These are phyloP conservation scores for Slavum lentiscoides DNA, from an alignment of 2,888 invertebrate genomes.

Conservation along the genomic window DNA sequence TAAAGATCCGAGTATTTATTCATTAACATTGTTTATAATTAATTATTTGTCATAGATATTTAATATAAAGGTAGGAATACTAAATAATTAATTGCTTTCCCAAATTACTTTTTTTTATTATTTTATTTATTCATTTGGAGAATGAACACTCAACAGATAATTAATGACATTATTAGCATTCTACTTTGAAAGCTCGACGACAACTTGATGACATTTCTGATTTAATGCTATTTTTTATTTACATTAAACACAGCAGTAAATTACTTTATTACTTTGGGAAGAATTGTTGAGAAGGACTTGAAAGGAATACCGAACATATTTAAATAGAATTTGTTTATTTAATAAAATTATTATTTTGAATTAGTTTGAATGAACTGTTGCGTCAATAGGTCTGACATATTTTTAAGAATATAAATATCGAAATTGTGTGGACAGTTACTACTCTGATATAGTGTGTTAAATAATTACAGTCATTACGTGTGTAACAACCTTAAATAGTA, in stretches of 20 bases:
- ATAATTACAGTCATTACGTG: not conserved
- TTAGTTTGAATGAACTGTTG: not conserved
- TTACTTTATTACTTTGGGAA: not conserved
- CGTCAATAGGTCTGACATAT: not conserved
- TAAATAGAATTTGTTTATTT: not conserved
- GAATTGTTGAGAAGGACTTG: not conserved
- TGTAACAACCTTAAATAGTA: not conserved
- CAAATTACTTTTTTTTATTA: not conserved
- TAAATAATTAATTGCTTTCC: constrained; percentile 9
- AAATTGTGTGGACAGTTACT: not conserved
- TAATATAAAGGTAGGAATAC: not conserved
- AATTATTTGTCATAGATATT: not conserved
- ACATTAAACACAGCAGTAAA: not conserved
- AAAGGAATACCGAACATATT: not conserved
- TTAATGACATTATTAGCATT: not conserved
- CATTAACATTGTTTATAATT: no score
- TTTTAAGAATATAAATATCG: not conserved
- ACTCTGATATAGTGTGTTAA: not conserved
- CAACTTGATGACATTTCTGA: not conserved
- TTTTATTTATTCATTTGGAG: not conserved
- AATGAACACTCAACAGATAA: not conserved
- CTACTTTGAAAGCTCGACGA: not conserved
- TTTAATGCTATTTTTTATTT: not conserved
- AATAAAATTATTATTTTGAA: not conserved
- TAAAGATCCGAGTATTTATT: no score